These are phyloP conservation scores for Microplitis deprimator DNA, from an alignment of 2,888 invertebrate species.

Conservation along the genomic window DNA sequence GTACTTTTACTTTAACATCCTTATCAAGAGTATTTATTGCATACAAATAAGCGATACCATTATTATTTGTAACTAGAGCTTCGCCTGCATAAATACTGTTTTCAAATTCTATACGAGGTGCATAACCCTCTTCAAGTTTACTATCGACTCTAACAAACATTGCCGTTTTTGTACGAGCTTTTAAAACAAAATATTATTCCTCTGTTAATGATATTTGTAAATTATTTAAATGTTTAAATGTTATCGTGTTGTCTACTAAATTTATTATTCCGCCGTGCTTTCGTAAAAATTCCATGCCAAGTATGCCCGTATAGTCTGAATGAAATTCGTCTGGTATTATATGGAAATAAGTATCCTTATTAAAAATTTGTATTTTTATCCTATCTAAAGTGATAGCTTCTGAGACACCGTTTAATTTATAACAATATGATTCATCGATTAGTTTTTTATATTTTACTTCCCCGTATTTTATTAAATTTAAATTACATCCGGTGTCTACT, in stretches of 20 bases:
- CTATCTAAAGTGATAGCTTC: slow-evolving; percentile 19
- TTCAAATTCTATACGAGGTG: slow-evolving; percentile 7
- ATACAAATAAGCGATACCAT: slow-evolving; percentile 34
- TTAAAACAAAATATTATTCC: no score
- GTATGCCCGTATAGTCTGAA: slow-evolving; percentile 17
- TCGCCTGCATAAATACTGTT: slow-evolving; percentile 24
- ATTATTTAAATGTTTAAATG: no score
- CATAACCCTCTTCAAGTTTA: background rate
- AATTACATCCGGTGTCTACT: slow-evolving; percentile 23
- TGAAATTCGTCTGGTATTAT: slow-evolving; percentile 29
- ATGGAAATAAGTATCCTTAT: slow-evolving; percentile 5
- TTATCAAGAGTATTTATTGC: slow-evolving; percentile 32
- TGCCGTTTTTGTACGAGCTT: slow-evolving; percentile 23
- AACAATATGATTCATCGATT: background rate
- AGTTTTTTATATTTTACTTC: slow-evolving; percentile 4
- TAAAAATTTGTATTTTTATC: slow-evolving; percentile 10
- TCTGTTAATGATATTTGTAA: no score
- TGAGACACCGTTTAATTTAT: slow-evolving; percentile 30
- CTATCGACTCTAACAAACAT: slow-evolving; percentile 21
- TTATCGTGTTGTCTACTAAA: no score
- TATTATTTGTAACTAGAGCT: slow-evolving; percentile 19
- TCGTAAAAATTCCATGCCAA: no score
- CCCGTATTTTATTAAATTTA: slow-evolving; percentile 25
- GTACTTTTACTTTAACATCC: slow-evolving; percentile 23
- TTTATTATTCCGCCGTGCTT: no score